Evolutionary conservation across 2,797 vertebrate species (phyloP).

Genomic region (Mionectes olivaceus): DNA sequence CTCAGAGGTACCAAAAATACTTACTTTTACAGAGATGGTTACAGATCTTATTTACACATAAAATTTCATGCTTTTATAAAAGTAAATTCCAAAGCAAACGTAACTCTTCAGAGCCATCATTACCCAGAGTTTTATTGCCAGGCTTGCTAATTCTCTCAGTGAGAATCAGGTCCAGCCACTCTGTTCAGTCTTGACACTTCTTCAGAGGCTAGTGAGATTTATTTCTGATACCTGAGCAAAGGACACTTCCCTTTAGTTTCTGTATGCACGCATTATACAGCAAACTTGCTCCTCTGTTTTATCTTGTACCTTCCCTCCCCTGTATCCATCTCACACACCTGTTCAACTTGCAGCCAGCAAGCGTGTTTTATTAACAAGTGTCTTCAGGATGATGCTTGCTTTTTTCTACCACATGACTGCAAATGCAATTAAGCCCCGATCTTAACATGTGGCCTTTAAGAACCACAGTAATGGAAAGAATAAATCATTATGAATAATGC

Average conservation of each 20-base stretch:
- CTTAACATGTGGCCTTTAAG: slow-evolving; percentile 18
- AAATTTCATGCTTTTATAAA: slow-evolving; percentile 51
- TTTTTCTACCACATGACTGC: not conserved
- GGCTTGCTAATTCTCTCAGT: slow-evolving; percentile 7
- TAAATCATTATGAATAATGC: slow-evolving; percentile 40
- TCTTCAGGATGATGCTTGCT: not conserved
- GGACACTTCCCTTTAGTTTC: not conserved
- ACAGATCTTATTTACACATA: not conserved
- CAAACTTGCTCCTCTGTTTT: not conserved
- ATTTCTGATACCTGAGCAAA: not conserved
- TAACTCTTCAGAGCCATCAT: slow-evolving; percentile 19
- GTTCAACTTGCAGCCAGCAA: rapidly evolving
- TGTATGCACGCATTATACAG: not conserved
- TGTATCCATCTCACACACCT: not conserved
- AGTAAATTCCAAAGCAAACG: slow-evolving; percentile 62
- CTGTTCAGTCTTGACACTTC: slow-evolving; percentile 28
- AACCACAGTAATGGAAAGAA: slow-evolving; percentile 29
- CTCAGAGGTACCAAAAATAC: not conserved
- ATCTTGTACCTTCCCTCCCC: not conserved
- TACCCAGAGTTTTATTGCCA: slow-evolving; percentile 1
- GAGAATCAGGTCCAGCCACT: slow-evolving; percentile 44
- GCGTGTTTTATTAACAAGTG: not conserved
- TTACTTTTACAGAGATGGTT: not conserved
- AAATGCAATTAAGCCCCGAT: not conserved
- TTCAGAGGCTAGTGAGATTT: not conserved